Conservation (phyloP, 2,797 vertebrate genomes). For the Karalla daura region DNA sequence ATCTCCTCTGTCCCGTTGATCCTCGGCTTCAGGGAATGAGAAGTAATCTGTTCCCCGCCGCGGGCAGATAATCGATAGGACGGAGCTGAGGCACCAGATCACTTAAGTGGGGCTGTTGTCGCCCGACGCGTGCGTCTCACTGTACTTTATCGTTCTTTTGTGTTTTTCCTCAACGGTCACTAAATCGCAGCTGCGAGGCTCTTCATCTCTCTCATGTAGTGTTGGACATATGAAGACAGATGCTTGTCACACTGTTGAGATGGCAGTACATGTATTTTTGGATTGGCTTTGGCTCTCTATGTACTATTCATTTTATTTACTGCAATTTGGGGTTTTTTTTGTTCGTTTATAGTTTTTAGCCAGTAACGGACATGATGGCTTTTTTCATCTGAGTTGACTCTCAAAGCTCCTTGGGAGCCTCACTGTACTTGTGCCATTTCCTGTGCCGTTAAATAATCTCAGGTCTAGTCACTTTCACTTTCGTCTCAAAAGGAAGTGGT, state of each 20-base stretch:
- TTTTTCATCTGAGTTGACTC: no score
- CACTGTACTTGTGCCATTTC: neutral
- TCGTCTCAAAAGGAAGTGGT: neutral
- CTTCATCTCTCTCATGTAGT: constrained; percentile 8
- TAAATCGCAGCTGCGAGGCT: constrained; percentile 32
- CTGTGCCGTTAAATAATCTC: neutral
- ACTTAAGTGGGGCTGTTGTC: constrained; percentile 26
- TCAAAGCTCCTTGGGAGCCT: constrained; percentile 2
- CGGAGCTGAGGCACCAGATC: constrained; percentile 37
- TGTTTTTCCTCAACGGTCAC: constrained; percentile 1
- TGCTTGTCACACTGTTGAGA: constrained; percentile 7
- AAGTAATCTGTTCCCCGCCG: constrained; percentile 66
- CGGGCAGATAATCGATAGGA: constrained; percentile 61
- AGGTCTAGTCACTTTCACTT: neutral
- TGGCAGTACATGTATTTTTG: neutral
- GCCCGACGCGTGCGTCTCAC: constrained; percentile 25
- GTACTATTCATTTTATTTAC: no score
- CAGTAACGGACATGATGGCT: no score
- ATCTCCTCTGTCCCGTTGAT: constrained; percentile 68
- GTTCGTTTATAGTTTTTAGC: no score
- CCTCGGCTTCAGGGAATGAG: constrained; percentile 53
- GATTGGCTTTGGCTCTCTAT: constrained; percentile 5
- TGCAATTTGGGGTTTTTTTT: no score
- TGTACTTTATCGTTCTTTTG: constrained; percentile 23
- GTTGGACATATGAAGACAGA: constrained; percentile 1